Evolutionary conservation across 2,888 invertebrate genomes (phyloP), one percentile per base, ranked within the genome.

Genomic region (Pardosa pseudoannulata): DNA sequence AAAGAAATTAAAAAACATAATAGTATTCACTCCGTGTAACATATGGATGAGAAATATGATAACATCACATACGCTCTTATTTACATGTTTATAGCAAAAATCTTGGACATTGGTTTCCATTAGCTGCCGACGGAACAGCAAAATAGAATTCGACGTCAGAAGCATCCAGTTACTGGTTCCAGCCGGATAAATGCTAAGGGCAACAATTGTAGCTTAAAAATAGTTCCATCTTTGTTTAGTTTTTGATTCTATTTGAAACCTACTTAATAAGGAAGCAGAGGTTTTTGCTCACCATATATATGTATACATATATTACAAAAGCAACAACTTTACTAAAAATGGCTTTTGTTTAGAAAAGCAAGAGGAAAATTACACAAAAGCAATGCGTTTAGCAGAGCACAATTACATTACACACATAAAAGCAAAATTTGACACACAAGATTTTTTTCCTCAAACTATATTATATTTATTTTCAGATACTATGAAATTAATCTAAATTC

Each of bases 41-140:
- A 78, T 78, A 76, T 73, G 72, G 67, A 76, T 76, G 75, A 83
- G 76, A 76, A 76, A 67, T 56, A 85, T 85, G 67, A 73, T 46
- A 79, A 85, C 78, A 73, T 67, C 39, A 71, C 73, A 73, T 68
- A 78, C 72, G 72, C 67, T 85, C 73, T 73, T 85, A 85, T 85
- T 56, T 85, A 85, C 78, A 85, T 23, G 67, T 73, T 82, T 56
- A 78, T 85, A 78, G 83, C 83, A 85, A 85, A 76, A 78, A 72
- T 72, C 41, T 27, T 78, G 83, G 73, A 85, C 78, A 78, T 46
- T 39, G 72, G 56, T 70, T 67, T 67, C 73, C 50, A 31, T 72
- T 85, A 85, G 83, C 83, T 85, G 83, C 83, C 83, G 19, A 46
- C 13, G 76, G 62, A 78, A 78, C 83, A 79, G 83, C 83, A 85